Evolutionary conservation across 2,888 invertebrate genomes (phyloP).

Genomic region (Eupelmus urozonus): DNA sequence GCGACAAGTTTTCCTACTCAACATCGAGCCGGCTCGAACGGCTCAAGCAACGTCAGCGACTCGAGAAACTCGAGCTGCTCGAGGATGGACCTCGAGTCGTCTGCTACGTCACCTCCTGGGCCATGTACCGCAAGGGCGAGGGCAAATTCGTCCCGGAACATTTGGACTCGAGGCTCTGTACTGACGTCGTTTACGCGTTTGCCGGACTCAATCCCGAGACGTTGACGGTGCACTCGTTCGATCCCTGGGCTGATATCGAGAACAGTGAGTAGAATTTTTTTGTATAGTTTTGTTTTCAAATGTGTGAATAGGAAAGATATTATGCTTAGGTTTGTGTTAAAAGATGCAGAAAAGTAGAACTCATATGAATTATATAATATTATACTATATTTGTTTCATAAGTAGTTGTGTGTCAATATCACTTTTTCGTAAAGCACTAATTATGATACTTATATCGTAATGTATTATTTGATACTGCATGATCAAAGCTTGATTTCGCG

Average conservation of each 20-base stretch:
- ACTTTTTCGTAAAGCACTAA: no score
- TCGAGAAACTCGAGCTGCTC: constrained; percentile 63
- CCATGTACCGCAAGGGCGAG: constrained; percentile 89
- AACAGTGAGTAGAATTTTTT: constrained; percentile 87
- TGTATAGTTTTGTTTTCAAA: no score
- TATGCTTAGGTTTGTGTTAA: no score
- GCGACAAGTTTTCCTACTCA: constrained; percentile 48
- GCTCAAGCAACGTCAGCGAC: constrained; percentile 61
- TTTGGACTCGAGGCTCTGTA: constrained; percentile 89
- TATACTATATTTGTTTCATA: no score
- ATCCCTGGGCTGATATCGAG: constrained; percentile 92
- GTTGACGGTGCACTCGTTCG: constrained; percentile 87
- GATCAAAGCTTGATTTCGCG: no score
- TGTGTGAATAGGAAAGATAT: no score
- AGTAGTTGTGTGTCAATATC: no score
- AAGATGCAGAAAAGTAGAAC: no score
- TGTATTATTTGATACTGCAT: no score
- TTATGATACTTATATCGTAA: no score
- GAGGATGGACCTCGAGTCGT: constrained; percentile 79
- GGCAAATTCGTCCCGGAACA: constrained; percentile 93
- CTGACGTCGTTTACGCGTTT: constrained; percentile 93
- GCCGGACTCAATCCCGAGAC: constrained; percentile 90
- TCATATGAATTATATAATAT: no score
- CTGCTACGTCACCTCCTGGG: constrained; percentile 94
- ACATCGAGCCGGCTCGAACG: constrained; percentile 55